Conservation (phyloP, 1,140 invertebrate species). For the Psix sp. region DNA sequence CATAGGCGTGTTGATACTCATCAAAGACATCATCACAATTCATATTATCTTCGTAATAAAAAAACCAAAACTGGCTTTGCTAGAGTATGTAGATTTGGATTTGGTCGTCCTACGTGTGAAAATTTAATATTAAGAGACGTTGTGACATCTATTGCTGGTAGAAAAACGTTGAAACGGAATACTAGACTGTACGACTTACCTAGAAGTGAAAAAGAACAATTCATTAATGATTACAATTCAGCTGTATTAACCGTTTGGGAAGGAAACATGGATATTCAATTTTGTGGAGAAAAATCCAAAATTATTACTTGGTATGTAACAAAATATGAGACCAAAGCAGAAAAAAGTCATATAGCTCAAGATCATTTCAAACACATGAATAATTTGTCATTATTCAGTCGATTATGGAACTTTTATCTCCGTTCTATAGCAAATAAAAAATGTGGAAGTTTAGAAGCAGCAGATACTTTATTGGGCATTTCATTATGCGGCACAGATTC, state of each 20-base stretch:
- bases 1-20: too few relatives aligned
- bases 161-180: slow-evolving; percentile 52
- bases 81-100: slow-evolving; percentile 51
- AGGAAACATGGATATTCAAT: slow-evolving; percentile 22
- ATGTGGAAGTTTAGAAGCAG: slow-evolving; percentile 60
- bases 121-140: slow-evolving; percentile 49
- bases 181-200: slow-evolving; percentile 59
- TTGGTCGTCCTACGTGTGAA: slow-evolving; percentile 47
- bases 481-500: slow-evolving; percentile 60
- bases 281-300: slow-evolving; percentile 1
- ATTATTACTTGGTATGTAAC: slow-evolving; percentile 55
- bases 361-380: slow-evolving; percentile 11
- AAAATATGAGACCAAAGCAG: slow-evolving; percentile 37
- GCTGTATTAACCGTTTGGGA: slow-evolving; percentile 50
- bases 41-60: too few relatives aligned
- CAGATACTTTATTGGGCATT: slow-evolving; percentile 59
- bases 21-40: too few relatives aligned
- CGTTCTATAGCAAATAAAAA: slow-evolving; percentile 52
- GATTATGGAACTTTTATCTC: slow-evolving; percentile 49
- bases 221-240: slow-evolving; percentile 65
- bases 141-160: slow-evolving; percentile 40
- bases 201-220: slow-evolving; percentile 29
- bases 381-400: slow-evolving; percentile 12
- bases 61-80: too few relatives aligned
- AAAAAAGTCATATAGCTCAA: slow-evolving; percentile 27